Evolutionary conservation across 92 coral and sea anemone species (phyloP), one percentile per base, ranked within the genome.

Genomic region (Umimayanthus kanabou): DNA sequence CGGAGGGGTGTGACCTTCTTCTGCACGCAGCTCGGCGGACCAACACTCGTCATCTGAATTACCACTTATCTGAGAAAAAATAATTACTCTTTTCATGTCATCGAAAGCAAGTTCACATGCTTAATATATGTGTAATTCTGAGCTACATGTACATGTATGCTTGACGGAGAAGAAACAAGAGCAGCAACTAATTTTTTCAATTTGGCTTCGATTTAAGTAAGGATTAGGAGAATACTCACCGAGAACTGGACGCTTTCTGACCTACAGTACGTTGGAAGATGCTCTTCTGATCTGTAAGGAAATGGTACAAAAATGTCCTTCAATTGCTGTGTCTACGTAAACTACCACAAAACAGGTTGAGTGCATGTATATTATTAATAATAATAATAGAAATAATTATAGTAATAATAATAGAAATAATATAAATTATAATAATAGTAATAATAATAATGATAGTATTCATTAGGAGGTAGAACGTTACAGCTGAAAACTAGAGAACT

Each of bases 41-140:
- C 99, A 97, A 57, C 98, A 94, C 73, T 97, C 99, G 64, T 97
- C 99, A 84, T 97, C 99, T 20, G 98, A 95, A 86, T 94, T 96
- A 9, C 92, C 95, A 76, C 84, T 80, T 28, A 91, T 87, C 84
- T 92, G 43, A 84, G 13, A 18, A 64, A 65, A 57, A 9, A 28
- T 39, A 29, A 39, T 4, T 42, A 15, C 79, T 9, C 14, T 43
- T 42, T 7, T n/a, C 47, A n/a, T 43, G 39, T 50, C 15, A 58
- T 9, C 15, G 20, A 23, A 28, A 22, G 69, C 69, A 23, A 23
- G n/a, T 18, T 18, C 20, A 18, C 69, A 18, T 61, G 2, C 18
- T 5, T 15, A 15, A 1, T 61, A 61, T 22, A 50, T 50, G 57
- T 50, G 13, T 16, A 50, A 13, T 50, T 50, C 16, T 50, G 57